phyloP scores from a whole-genome alignment of 1,140 invertebrate genomes.

The Drosophila rufa region DNA sequence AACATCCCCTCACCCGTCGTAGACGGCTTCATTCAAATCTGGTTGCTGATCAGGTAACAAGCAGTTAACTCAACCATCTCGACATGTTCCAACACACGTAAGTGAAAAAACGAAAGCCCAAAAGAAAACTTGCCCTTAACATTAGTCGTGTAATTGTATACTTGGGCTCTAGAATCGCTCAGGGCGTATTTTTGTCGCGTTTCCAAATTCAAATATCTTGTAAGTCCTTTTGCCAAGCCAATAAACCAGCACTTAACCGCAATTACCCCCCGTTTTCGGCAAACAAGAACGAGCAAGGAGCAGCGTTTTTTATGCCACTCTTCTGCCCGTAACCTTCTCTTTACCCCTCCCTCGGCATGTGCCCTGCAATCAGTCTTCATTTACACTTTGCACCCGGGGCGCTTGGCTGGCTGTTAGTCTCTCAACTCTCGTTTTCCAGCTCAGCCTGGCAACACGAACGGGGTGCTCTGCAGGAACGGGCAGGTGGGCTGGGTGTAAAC shows the following conservation, averaged over 20 bases:
- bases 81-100: slow-evolving; percentile 11
- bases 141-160: slow-evolving; percentile 39
- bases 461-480: slow-evolving; percentile 21
- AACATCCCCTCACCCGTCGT: not conserved
- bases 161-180: slow-evolving; percentile 10
- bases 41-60: slow-evolving; percentile 23
- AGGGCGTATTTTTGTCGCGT: slow-evolving; percentile 36
- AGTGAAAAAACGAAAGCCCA: not conserved
- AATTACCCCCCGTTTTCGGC: slow-evolving; percentile 79
- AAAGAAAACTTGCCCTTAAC: slow-evolving; percentile 55
- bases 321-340: slow-evolving; percentile 8
- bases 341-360: slow-evolving; percentile 56
- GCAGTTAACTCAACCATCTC: slow-evolving; percentile 21
- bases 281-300: slow-evolving; percentile 64
- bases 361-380: slow-evolving; percentile 81
- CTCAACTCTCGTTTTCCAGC: slow-evolving; percentile 36
- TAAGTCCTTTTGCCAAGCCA: slow-evolving; percentile 80
- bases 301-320: slow-evolving; percentile 64
- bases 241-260: slow-evolving; percentile 83
- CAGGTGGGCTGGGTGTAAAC: slow-evolving; percentile 2
- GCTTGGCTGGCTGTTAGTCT: slow-evolving; percentile 51
- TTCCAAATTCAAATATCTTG: slow-evolving; percentile 72
- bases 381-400: slow-evolving; percentile 82
- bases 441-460: slow-evolving; percentile 58
- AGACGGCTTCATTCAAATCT: slow-evolving; percentile 1